Conservation (phyloP, 2,113 vertebrate genomes). For the Etia nguti region DNA sequence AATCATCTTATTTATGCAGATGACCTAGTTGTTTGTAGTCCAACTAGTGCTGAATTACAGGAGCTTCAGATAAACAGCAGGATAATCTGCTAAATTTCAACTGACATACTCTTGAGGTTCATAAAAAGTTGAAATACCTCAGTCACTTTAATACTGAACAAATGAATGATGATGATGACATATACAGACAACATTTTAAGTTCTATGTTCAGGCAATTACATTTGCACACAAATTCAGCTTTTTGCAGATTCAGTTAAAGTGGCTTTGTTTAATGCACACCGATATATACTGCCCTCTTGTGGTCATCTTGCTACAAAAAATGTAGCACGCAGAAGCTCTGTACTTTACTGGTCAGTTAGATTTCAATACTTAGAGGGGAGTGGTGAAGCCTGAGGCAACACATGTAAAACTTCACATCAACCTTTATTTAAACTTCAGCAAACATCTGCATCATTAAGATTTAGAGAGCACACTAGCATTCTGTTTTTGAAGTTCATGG, state of each 20-base stretch:
- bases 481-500: neutral
- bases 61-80: too few relatives aligned
- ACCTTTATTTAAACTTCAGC: rapidly evolving
- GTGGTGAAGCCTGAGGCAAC: rapidly evolving
- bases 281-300: neutral
- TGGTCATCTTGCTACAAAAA: neutral
- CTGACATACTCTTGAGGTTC: neutral
- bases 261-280: neutral
- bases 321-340: rapidly evolving
- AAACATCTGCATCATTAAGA: neutral
- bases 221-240: neutral
- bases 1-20: too few relatives aligned
- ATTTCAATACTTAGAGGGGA: neutral
- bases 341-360: rapidly evolving
- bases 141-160: neutral
- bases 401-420: neutral
- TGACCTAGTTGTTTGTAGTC: too few relatives aligned
- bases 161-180: neutral
- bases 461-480: neutral
- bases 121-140: neutral
- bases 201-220: rapidly evolving
- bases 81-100: neutral
- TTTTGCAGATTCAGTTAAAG: rapidly evolving
- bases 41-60: too few relatives aligned
- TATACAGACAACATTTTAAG: neutral